Conservation (phyloP, 2,797 vertebrate species). For the Platyrinchus mystaceus region DNA sequence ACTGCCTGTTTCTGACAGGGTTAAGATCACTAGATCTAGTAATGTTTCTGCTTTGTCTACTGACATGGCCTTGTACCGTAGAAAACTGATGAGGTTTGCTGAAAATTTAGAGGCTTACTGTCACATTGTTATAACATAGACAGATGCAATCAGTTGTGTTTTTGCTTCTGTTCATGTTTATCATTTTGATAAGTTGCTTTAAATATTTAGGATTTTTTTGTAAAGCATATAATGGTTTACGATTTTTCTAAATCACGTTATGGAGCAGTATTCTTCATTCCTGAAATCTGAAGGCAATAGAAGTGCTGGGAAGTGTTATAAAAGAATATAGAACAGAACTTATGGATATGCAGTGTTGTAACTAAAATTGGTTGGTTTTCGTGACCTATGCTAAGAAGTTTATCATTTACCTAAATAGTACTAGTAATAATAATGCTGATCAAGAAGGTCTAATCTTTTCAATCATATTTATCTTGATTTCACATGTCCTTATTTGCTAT, state of each 20-base stretch:
- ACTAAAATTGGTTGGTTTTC: neutral
- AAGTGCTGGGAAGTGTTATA: neutral
- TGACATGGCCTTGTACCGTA: slow-evolving; percentile 33
- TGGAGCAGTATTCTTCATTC: neutral
- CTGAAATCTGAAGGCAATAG: neutral
- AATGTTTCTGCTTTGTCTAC: slow-evolving; percentile 51
- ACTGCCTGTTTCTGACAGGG: slow-evolving; percentile 54
- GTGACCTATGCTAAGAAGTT: neutral
- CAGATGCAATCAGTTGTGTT: neutral
- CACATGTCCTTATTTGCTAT: neutral
- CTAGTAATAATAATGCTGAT: neutral
- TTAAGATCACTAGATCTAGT: slow-evolving; percentile 48
- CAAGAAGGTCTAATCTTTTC: neutral
- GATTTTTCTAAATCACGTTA: neutral
- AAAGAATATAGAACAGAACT: neutral
- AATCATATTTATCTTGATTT: neutral
- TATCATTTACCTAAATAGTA: neutral
- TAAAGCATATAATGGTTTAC: neutral
- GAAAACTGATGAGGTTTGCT: slow-evolving; percentile 50
- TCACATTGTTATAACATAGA: neutral
- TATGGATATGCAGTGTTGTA: neutral
- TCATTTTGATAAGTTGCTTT: neutral
- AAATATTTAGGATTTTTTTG: neutral
- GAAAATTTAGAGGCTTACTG: slow-evolving; percentile 41
- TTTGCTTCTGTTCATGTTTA: slow-evolving; percentile 4